These are phyloP conservation scores for Paedocypris sp. DNA, from an alignment of 2,113 vertebrate genomes.

Conservation along the genomic window DNA sequence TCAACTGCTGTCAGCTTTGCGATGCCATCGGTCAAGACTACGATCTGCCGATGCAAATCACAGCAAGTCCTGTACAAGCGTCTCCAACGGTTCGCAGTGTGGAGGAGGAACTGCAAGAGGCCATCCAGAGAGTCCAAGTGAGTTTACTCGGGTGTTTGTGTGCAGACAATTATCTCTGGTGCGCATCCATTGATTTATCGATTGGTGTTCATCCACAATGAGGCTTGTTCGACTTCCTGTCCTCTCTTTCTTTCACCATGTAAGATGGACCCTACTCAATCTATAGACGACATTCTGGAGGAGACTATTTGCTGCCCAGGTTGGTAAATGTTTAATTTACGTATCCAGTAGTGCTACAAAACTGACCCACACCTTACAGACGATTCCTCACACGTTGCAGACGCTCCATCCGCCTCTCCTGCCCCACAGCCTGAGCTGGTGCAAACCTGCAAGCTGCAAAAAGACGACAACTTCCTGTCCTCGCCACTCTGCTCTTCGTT, in stretches of 20 bases:
- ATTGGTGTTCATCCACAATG: not conserved
- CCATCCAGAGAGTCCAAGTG: conserved; percentile 80
- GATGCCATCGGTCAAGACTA: conserved; percentile 67
- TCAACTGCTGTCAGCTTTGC: conserved; percentile 59
- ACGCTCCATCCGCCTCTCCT: conserved; percentile 49
- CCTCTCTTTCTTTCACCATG: conserved; percentile 11
- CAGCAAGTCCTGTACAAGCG: conserved; percentile 62
- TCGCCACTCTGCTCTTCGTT: conserved; percentile 68
- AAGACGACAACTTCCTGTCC: conserved; percentile 55
- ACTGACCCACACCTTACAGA: conserved; percentile 47
- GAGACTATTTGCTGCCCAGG: conserved; percentile 58
- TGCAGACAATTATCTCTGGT: not conserved
- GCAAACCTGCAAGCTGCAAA: conserved; percentile 41
- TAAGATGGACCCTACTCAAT: conserved; percentile 73
- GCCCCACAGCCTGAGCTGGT: conserved; percentile 41
- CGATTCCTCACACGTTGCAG: conserved; percentile 43
- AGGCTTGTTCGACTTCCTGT: not conserved
- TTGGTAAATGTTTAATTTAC: too few relatives aligned
- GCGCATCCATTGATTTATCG: conserved; percentile 1
- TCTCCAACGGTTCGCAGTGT: conserved; percentile 58
- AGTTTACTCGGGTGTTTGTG: conserved; percentile 12
- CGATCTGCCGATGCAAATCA: conserved; percentile 74
- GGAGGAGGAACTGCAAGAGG: conserved; percentile 82
- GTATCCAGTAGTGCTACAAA: too few relatives aligned
- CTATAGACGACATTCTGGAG: conserved; percentile 77